phyloP scores from a whole-genome alignment of 2,113 vertebrate genomes.

The Planiliza haematocheilus region DNA sequence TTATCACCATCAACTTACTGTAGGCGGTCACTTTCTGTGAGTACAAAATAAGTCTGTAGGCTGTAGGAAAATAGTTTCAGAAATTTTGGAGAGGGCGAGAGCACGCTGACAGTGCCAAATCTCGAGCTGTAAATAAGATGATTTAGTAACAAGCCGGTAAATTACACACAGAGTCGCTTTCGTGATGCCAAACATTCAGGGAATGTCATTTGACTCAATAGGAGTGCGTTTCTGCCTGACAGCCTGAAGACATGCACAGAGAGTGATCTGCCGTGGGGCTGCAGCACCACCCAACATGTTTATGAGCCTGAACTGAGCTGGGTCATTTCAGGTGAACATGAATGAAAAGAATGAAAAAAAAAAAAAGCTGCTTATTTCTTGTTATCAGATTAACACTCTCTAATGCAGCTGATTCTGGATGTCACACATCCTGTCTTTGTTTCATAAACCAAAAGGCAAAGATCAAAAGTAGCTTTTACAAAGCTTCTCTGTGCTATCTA shows the following conservation, averaged over 20 bases:
- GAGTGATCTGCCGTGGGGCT: conserved; percentile 44
- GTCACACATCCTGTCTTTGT: not conserved
- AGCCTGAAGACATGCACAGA: conserved; percentile 43
- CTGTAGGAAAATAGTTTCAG: conserved; percentile 19
- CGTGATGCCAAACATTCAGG: conserved; percentile 60
- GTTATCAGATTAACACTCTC: not conserved
- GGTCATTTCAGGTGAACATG: conserved; percentile 61
- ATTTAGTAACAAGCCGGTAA: conserved; percentile 44
- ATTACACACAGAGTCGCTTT: conserved; percentile 27
- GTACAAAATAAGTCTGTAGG: not conserved
- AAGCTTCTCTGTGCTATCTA: not conserved
- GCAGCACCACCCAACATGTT: conserved; percentile 59
- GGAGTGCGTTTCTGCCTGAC: conserved; percentile 34
- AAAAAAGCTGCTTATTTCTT: not conserved
- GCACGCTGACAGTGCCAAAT: conserved; percentile 11
- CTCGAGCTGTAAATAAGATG: conserved; percentile 32
- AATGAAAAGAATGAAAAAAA: not conserved
- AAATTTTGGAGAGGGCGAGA: not conserved
- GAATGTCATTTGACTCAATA: conserved; percentile 58
- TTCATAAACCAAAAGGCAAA: not conserved
- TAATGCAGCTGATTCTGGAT: not conserved
- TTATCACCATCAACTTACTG: conserved; percentile 35
- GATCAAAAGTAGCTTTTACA: not conserved
- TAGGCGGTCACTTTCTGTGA: conserved; percentile 7
- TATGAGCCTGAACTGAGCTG: conserved; percentile 24